Base-by-base conservation (phyloP, 1,140 invertebrate genomes). In the Tetraneura akinire region DNA sequence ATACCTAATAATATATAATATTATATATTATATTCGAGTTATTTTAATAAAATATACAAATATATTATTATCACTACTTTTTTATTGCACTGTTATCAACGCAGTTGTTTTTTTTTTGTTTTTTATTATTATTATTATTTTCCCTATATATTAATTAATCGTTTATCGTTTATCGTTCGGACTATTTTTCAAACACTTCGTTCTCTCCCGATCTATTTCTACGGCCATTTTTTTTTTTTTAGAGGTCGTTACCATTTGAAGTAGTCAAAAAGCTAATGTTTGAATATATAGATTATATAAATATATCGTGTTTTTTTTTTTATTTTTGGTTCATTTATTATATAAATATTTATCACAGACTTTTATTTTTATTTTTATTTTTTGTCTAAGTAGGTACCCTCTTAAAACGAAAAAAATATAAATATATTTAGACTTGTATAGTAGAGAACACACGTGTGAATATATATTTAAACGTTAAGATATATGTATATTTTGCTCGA, bases 51-150 rank as follows among this genome's bases (percentile, higher is more conserved):
- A 10, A 47, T 6, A 47, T 8, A 37, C 32, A 3, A 37, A 37
- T 37, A 4, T 6, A 47, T 47, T 47, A 13, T 47, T 13, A 10
- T 66, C 62, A 6, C 62, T 66, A 42, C 23, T n/a, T 66, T 66
- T n/a, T n/a, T n/a, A n/a, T n/a, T 66, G 62, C 62, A 66, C 62
- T 66, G 62, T 66, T 66, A 66, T 66, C 62, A 21, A 66, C 32
- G 62, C 62, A 66, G 32, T 70, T 70, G 42, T 70, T 47, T 70
- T 47, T 47, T 26, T 70, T 70, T 11, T 66, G n/a, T 29, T 21
- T 66, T 21, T 68, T 68, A 45, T 70, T 23, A 45, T 16, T 45
- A 23, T 45, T 68, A 68, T 45, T 68, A 68, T 21, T 45, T 45
- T 45, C 14, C 16, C 23, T 64, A 64, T 64, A 64, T 23, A 55